These are phyloP conservation scores for Tetrax tetrax DNA, from an alignment of 2,113 vertebrate genomes.

Conservation along the genomic window DNA sequence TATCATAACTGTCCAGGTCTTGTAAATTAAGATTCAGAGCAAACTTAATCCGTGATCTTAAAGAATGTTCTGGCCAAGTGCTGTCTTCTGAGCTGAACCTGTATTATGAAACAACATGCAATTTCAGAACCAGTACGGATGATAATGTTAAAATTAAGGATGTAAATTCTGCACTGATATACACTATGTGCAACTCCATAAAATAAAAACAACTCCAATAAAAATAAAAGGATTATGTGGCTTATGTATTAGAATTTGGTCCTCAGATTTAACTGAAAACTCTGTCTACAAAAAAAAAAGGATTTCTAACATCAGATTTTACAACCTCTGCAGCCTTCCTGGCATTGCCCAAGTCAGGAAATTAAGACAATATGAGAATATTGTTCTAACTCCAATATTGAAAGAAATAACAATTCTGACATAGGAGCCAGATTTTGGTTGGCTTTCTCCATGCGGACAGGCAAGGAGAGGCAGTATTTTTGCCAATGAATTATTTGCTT, in stretches of 20 bases:
- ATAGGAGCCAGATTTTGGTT: background rate
- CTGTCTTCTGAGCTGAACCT: background rate
- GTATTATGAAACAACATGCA: background rate
- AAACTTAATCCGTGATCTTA: background rate
- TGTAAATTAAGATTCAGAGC: background rate
- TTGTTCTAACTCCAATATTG: background rate
- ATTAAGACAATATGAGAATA: background rate
- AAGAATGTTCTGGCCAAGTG: background rate
- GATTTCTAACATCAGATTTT: background rate
- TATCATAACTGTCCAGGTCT: background rate
- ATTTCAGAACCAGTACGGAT: background rate
- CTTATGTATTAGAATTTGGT: background rate
- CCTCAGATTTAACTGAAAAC: background rate
- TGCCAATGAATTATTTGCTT: background rate
- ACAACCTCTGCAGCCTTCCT: background rate
- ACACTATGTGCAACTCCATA: background rate
- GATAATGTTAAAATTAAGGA: background rate
- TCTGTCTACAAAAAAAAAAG: background rate
- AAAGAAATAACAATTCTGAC: background rate
- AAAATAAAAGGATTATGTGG: background rate
- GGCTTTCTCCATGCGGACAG: background rate
- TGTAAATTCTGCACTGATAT: background rate
- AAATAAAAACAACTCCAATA: background rate
- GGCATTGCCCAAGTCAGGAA: background rate
- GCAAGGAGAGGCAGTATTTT: background rate